phyloP scores from a whole-genome alignment of 2,888 invertebrate genomes.

The Athalia rosae region DNA sequence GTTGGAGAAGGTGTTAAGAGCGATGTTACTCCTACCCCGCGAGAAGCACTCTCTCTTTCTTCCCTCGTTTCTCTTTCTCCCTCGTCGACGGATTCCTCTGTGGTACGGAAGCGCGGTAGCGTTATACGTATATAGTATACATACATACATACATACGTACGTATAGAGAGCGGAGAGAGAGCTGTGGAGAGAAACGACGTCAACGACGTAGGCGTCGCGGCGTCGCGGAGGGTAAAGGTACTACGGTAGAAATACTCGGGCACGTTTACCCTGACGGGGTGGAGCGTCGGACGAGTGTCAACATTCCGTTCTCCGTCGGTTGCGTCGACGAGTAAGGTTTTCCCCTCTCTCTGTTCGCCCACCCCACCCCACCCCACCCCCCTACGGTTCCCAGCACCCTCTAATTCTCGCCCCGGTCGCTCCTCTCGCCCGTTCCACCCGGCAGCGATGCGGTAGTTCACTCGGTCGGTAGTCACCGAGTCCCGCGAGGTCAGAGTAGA shows the following conservation, averaged over 20 bases:
- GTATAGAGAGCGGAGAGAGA: no score
- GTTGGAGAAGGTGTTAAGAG: constrained; percentile 68
- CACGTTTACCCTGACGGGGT: constrained; percentile 34
- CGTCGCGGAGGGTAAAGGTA: no score
- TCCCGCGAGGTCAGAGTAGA: constrained; percentile 57
- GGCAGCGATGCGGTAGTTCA: constrained; percentile 41
- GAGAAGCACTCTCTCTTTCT: constrained; percentile 47
- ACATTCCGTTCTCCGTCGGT: constrained; percentile 36
- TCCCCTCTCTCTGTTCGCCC: constrained; percentile 23
- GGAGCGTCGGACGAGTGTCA: constrained; percentile 31
- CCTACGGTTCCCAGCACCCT: constrained; percentile 31
- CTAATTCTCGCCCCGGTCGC: constrained; percentile 21
- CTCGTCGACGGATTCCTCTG: constrained; percentile 38
- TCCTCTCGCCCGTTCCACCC: constrained; percentile 35
- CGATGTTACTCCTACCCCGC: constrained; percentile 63
- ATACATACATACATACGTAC: no score
- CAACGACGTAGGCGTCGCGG: neutral
- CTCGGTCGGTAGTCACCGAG: constrained; percentile 31
- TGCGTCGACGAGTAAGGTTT: constrained; percentile 33
- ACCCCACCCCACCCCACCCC: constrained; percentile 32
- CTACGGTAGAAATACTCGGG: neutral
- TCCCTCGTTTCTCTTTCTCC: constrained; percentile 50
- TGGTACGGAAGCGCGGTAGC: constrained; percentile 42
- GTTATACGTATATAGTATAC: no score
- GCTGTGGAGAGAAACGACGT: no score